phyloP scores from a whole-genome alignment of 2,113 vertebrate species.

The Mohoua ochrocephala region DNA sequence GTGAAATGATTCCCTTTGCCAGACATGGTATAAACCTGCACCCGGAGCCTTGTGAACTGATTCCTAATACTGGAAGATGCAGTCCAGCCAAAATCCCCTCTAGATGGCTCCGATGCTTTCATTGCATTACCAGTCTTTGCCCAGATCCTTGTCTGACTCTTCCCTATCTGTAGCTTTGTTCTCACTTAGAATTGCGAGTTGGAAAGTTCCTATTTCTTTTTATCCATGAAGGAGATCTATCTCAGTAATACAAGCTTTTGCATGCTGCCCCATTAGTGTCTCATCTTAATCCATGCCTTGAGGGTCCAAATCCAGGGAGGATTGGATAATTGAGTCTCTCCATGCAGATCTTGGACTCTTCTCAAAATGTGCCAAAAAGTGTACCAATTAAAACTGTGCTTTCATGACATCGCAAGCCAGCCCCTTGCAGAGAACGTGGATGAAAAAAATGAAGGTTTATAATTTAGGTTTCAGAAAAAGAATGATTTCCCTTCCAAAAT shows the following conservation, averaged over 20 bases:
- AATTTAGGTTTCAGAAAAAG: background rate
- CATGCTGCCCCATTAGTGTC: conserved; percentile 39
- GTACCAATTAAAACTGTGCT: background rate
- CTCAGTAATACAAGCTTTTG: conserved; percentile 49
- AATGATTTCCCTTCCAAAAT: background rate
- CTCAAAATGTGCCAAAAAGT: background rate
- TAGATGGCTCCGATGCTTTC: background rate
- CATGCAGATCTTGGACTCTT: background rate
- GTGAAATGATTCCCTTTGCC: background rate
- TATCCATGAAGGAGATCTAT: conserved; percentile 20
- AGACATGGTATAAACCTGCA: background rate
- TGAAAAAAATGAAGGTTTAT: background rate
- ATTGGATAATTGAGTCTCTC: background rate
- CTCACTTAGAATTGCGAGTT: background rate
- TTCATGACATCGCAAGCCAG: background rate
- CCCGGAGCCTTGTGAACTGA: background rate
- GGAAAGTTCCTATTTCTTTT: background rate
- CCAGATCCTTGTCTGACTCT: background rate
- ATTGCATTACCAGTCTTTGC: background rate
- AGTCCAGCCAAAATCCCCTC: background rate
- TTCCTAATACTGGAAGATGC: background rate
- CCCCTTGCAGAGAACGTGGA: background rate
- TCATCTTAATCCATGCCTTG: conserved; percentile 51
- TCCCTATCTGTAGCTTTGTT: background rate
- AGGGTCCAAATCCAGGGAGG: background rate